Percentiles rank a stretch among this genome's conserved stretches.
Evolutionary conservation across 2,797 vertebrate genomes (phyloP).

Genomic region (Cottoperca gobio): DNA sequence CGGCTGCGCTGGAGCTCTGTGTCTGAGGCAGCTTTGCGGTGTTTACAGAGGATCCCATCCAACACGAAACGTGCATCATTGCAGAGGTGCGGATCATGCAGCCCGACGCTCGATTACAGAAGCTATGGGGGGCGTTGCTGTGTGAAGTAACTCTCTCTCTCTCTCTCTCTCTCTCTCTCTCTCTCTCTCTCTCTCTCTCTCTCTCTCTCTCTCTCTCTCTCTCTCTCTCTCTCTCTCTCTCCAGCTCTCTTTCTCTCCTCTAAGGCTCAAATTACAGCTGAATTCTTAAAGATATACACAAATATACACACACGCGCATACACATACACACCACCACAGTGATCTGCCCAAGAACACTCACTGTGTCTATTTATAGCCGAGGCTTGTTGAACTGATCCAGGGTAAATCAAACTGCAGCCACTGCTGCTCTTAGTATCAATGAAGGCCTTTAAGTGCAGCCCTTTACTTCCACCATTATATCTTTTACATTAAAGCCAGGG

Average conservation of each 20-base stretch:
- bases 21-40: slow-evolving; percentile 6
- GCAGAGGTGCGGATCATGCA: slow-evolving; percentile 58
- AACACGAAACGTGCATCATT: slow-evolving; percentile 59
- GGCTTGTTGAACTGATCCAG: slow-evolving; percentile 34
- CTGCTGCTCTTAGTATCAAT: slow-evolving; percentile 1
- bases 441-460: neutral
- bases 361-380: slow-evolving; percentile 65
- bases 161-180: slow-evolving; percentile 20
- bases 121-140: slow-evolving; percentile 45
- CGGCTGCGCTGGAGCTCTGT: slow-evolving; percentile 6
- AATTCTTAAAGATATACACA: slow-evolving; percentile 81
- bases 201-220: slow-evolving; percentile 19
- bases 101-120: slow-evolving; percentile 74
- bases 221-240: slow-evolving; percentile 13
- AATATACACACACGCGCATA: slow-evolving; percentile 16
- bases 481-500: too few species aligned
- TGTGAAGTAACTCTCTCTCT: slow-evolving; percentile 25
- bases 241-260: slow-evolving; percentile 25
- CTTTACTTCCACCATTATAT: neutral
- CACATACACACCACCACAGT: neutral
- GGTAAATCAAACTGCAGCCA: slow-evolving; percentile 32
- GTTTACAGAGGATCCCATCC: slow-evolving; percentile 44
- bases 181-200: slow-evolving; percentile 14
- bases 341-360: slow-evolving; percentile 24
- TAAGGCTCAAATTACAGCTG: slow-evolving; percentile 76